These are phyloP conservation scores for Hyppa rectilinea DNA, from an alignment of 2,888 invertebrate species.

Conservation along the genomic window DNA sequence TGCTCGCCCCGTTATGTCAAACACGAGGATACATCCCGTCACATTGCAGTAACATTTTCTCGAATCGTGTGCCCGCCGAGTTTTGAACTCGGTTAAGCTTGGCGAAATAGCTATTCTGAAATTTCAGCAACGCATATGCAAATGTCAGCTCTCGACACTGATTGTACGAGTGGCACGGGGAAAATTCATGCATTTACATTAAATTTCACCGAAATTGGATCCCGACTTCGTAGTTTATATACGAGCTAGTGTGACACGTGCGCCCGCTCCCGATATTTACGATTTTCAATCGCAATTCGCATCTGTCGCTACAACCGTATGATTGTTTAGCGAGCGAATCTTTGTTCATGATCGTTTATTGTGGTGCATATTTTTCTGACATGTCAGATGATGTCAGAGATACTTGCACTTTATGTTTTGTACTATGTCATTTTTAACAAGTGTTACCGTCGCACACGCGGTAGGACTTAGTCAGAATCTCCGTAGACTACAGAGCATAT, in stretches of 20 bases:
- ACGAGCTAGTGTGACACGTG: slow-evolving; percentile 83
- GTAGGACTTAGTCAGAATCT: background rate
- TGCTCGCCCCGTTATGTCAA: slow-evolving; percentile 75
- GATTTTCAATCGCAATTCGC: slow-evolving; percentile 86
- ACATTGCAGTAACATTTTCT: slow-evolving; percentile 80
- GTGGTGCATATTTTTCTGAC: slow-evolving; percentile 24
- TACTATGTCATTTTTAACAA: too few species aligned
- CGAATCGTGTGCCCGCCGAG: slow-evolving; percentile 81
- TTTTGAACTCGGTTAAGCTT: slow-evolving; percentile 89
- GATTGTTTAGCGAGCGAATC: slow-evolving; percentile 47
- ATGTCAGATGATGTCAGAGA: too few species aligned
- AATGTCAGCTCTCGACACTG: slow-evolving; percentile 90
- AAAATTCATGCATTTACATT: slow-evolving; percentile 91
- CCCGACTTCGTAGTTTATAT: slow-evolving; percentile 85
- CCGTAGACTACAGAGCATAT: background rate
- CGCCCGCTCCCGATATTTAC: slow-evolving; percentile 83
- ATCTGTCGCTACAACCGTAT: slow-evolving; percentile 74
- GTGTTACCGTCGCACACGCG: background rate
- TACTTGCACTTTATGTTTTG: background rate
- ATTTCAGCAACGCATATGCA: slow-evolving; percentile 90
- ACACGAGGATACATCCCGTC: slow-evolving; percentile 79
- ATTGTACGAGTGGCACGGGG: slow-evolving; percentile 89
- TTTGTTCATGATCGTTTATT: slow-evolving; percentile 15
- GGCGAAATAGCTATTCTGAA: slow-evolving; percentile 87
- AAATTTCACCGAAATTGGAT: slow-evolving; percentile 89